Evolutionary conservation across 1,140 invertebrate genomes (phyloP).

Genomic region (honey bee (Apis mellifera)): DNA sequence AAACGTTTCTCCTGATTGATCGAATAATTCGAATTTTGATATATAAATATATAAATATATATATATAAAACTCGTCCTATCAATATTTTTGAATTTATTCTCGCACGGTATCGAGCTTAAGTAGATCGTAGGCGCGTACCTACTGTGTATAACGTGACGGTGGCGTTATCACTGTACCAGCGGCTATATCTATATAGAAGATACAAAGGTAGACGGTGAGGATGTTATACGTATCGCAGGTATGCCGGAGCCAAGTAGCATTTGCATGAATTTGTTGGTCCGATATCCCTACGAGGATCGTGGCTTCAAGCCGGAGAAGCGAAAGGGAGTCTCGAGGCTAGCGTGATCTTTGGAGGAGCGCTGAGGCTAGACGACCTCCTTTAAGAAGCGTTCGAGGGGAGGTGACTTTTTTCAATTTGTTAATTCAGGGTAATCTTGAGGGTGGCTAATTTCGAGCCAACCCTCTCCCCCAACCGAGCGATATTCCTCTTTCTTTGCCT

Average conservation of each 20-base stretch:
- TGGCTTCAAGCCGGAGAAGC: constrained; percentile 65
- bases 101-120: constrained; percentile 54
- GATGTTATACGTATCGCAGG: constrained; percentile 57
- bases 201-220: constrained; percentile 35
- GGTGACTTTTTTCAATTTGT: constrained; percentile 77
- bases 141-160: constrained; percentile 60
- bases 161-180: constrained; percentile 64
- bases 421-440: constrained; percentile 76
- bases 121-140: constrained; percentile 46
- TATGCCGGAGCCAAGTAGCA: constrained; percentile 63
- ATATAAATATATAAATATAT: too few species aligned
- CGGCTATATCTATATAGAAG: constrained; percentile 54
- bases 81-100: constrained; percentile 63
- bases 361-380: constrained; percentile 45
- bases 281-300: constrained; percentile 68
- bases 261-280: constrained; percentile 75
- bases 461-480: constrained; percentile 33
- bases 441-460: constrained; percentile 73
- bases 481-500: constrained; percentile 38
- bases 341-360: constrained; percentile 9
- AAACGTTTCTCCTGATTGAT: too few species aligned
- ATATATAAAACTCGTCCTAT: background rate
- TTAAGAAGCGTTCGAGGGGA: constrained; percentile 58
- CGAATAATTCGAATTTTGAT: too few species aligned
- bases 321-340: constrained; percentile 33